Evolutionary conservation across 2,888 invertebrate species (phyloP).

Genomic region (Drosophila lacicola): DNA sequence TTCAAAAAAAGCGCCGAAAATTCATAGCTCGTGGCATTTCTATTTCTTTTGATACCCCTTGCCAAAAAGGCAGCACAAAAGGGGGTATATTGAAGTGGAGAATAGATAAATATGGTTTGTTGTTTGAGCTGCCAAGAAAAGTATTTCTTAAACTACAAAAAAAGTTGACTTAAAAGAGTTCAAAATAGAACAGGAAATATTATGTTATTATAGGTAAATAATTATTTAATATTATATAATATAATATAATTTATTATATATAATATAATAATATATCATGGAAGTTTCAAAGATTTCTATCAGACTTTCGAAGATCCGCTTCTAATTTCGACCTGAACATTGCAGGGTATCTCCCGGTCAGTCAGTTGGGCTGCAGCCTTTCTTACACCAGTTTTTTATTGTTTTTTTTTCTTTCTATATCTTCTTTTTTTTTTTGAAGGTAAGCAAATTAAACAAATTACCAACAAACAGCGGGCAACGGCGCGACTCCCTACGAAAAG

Average conservation of each 20-base stretch:
- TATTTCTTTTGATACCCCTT: conserved; percentile 35
- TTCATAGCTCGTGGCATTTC: conserved; percentile 41
- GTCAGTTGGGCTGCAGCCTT: not conserved
- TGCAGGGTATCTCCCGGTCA: conserved; percentile 23
- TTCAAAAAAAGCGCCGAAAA: conserved; percentile 58
- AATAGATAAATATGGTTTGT: too few relatives aligned
- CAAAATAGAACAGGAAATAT: too few relatives aligned
- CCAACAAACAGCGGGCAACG: conserved; percentile 55
- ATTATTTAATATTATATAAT: not conserved
- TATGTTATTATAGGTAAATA: not conserved
- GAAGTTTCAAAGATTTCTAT: not conserved
- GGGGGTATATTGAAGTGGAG: conserved; percentile 6
- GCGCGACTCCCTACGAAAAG: conserved; percentile 36
- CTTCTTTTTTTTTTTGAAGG: conserved; percentile 50
- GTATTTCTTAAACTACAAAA: too few relatives aligned
- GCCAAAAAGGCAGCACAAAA: too few relatives aligned
- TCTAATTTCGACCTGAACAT: not conserved
- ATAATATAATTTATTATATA: not conserved
- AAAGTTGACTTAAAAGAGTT: too few relatives aligned
- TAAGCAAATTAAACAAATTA: conserved; percentile 80
- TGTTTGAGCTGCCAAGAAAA: too few relatives aligned
- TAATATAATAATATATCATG: not conserved
- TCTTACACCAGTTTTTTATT: not conserved
- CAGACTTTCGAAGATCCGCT: not conserved
- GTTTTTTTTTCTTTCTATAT: conserved; percentile 6